Evolutionary conservation across 2,888 invertebrate species (phyloP).

Genomic region (Leptopterna dolabrata): DNA sequence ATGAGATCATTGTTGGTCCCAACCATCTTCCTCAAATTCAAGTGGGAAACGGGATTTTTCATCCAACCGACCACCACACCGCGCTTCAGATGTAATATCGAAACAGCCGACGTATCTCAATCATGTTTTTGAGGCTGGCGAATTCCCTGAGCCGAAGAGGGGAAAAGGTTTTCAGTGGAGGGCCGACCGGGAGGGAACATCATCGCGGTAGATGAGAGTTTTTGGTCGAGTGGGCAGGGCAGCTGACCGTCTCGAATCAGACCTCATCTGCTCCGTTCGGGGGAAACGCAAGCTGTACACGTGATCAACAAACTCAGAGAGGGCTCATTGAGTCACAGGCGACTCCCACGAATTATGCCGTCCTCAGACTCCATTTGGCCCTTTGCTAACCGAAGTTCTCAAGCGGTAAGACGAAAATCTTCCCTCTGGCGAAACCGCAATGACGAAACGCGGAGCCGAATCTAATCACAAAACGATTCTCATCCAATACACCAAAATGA

Average conservation of each 20-base stretch:
- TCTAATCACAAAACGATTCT: too few relatives aligned
- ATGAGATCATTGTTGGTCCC: too few relatives aligned
- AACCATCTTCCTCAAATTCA: too few relatives aligned
- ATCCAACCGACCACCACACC: too few relatives aligned
- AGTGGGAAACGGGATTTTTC: too few relatives aligned
- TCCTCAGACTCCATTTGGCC: background rate
- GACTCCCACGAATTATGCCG: constrained; percentile 9
- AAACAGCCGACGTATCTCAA: too few relatives aligned
- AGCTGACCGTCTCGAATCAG: constrained; percentile 52
- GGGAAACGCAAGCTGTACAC: constrained; percentile 37
- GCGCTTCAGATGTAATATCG: too few relatives aligned
- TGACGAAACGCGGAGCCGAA: too few relatives aligned
- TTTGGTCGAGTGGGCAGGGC: constrained; percentile 40
- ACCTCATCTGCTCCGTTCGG: constrained; percentile 41
- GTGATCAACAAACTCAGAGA: constrained; percentile 25
- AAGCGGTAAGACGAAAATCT: background rate
- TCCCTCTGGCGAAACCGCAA: too few relatives aligned
- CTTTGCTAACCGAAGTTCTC: background rate
- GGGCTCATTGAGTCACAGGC: constrained; percentile 35
- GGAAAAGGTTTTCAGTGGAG: background rate
- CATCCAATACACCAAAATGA: too few relatives aligned
- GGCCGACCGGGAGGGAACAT: background rate
- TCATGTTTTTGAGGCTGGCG: too few relatives aligned
- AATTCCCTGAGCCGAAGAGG: too few relatives aligned
- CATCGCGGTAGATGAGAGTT: constrained; percentile 28